phyloP scores from a whole-genome alignment of 2,113 vertebrate genomes.

The Clarias gariepinus region DNA sequence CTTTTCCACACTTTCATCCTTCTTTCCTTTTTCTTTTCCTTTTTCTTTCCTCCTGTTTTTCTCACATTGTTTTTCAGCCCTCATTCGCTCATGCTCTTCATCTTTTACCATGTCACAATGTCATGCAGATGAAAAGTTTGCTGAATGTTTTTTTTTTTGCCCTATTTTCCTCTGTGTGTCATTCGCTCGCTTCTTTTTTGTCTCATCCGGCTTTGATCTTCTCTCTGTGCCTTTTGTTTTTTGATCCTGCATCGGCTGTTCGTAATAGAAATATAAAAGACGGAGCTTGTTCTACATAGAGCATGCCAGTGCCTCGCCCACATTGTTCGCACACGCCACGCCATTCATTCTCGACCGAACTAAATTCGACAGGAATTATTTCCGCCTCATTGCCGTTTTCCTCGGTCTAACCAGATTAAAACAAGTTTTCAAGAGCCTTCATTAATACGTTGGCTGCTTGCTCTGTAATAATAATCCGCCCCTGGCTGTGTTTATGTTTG shows the following conservation, averaged over 20 bases:
- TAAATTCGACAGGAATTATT: constrained; percentile 30
- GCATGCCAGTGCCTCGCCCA: not conserved
- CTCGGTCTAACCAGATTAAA: not conserved
- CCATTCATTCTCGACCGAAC: constrained; percentile 38
- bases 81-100: not conserved
- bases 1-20: not conserved
- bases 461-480: constrained; percentile 4
- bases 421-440: not conserved
- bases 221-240: constrained; percentile 36
- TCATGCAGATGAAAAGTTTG: constrained; percentile 37
- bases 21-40: not conserved
- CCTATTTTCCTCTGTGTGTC: constrained; percentile 3
- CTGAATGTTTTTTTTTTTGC: not conserved
- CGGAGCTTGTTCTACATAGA: constrained; percentile 29
- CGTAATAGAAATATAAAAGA: constrained; percentile 35
- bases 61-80: not conserved
- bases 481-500: constrained; percentile 1
- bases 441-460: not conserved
- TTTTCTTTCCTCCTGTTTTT: not conserved
- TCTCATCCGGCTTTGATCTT: constrained; percentile 49
- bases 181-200: constrained; percentile 30
- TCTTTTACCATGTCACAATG: constrained; percentile 4
- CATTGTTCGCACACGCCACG: constrained; percentile 24
- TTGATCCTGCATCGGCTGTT: constrained; percentile 37
- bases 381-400: constrained; percentile 4